A percentile compares a stretch with the other conserved stretches of the same genome.
Conservation (phyloP, 1,140 invertebrate species). For the Penaeus chinensis region DNA sequence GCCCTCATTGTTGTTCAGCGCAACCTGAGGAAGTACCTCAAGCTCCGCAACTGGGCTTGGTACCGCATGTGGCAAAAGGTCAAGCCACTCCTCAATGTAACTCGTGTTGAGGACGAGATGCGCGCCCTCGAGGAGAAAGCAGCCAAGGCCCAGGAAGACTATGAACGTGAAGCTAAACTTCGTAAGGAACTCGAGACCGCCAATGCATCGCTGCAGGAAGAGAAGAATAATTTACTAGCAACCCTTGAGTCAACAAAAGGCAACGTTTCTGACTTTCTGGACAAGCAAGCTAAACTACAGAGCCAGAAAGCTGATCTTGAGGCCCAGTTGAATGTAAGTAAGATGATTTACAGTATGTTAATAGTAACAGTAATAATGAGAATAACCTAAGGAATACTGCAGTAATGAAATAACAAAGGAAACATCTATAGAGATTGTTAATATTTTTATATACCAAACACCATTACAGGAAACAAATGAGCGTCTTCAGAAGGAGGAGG, state of each 20-base stretch:
- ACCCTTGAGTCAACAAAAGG: constrained; percentile 49
- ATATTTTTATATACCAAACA: neutral
- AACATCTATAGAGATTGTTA: too few species aligned
- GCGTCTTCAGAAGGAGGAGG: constrained; percentile 93
- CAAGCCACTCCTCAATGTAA: constrained; percentile 68
- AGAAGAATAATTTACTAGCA: constrained; percentile 48
- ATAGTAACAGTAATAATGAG: too few species aligned
- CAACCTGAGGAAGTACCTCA: constrained; percentile 76
- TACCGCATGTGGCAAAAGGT: constrained; percentile 75
- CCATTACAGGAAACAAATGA: constrained; percentile 89
- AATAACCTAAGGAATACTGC: too few species aligned
- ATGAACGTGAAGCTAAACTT: constrained; percentile 72
- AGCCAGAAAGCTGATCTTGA: constrained; percentile 82
- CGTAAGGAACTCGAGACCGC: constrained; percentile 75
- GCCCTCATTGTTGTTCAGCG: constrained; percentile 75
- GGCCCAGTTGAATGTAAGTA: constrained; percentile 83
- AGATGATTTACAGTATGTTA: too few species aligned
- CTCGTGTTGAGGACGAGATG: constrained; percentile 47
- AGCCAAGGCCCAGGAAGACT: constrained; percentile 69
- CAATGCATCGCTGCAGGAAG: constrained; percentile 69
- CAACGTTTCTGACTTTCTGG: constrained; percentile 87
- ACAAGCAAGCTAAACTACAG: constrained; percentile 90
- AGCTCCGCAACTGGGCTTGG: constrained; percentile 77
- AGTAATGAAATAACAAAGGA: too few species aligned
- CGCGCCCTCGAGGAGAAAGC: constrained; percentile 67